Conservation (phyloP, 2,113 vertebrate genomes). For the Charina bottae region DNA sequence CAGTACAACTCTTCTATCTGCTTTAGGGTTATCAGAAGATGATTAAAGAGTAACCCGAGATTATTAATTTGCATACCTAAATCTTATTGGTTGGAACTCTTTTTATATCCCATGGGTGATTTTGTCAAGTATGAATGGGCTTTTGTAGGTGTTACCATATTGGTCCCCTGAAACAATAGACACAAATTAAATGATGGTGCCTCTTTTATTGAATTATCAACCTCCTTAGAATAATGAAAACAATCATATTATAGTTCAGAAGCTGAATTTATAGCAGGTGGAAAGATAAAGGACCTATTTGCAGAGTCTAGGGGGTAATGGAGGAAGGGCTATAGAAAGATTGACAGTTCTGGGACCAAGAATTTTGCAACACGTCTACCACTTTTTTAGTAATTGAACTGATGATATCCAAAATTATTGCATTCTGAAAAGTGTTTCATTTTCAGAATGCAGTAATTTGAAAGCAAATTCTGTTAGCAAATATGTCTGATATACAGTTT, state of each 20-base stretch:
- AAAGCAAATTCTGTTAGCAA: background rate
- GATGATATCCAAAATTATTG: constrained; percentile 2
- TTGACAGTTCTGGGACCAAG: background rate
- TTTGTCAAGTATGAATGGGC: no score
- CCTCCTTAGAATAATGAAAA: no score
- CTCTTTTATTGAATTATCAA: background rate
- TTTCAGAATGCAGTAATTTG: constrained; percentile 24
- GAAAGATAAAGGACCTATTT: background rate
- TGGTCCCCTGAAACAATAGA: background rate
- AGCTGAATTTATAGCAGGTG: background rate
- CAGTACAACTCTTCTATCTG: background rate
- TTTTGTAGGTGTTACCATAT: background rate
- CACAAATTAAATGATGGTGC: background rate
- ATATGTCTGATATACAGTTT: constrained; percentile 12
- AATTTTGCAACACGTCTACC: background rate
- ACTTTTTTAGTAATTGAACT: constrained; percentile 25
- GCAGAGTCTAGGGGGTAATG: background rate
- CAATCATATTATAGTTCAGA: background rate
- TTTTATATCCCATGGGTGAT: background rate
- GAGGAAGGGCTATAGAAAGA: background rate
- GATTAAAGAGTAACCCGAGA: background rate
- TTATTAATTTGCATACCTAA: background rate
- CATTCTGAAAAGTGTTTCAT: background rate
- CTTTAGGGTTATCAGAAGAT: background rate
- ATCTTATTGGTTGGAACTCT: background rate